These are phyloP conservation scores for Tragelaphus scriptus DNA, from an alignment of 2,113 vertebrate species.

Conservation along the genomic window DNA sequence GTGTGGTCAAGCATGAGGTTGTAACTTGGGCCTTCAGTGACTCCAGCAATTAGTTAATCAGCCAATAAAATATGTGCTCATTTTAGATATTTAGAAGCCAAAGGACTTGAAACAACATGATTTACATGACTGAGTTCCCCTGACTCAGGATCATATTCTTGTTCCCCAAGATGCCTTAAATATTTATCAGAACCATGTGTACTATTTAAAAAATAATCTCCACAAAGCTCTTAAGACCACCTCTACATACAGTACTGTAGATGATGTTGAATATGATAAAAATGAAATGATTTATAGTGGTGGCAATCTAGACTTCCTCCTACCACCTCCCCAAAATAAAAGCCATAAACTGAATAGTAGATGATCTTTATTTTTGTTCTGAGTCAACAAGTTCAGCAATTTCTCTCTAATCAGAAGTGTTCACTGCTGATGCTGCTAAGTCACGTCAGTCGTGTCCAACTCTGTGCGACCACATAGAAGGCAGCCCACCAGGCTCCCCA, in stretches of 20 bases:
- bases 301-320: constrained; percentile 7
- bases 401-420: constrained; percentile 22
- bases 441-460: rapidly evolving
- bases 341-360: constrained; percentile 9
- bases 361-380: constrained; percentile 24
- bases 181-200: constrained; percentile 48
- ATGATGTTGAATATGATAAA: neutral
- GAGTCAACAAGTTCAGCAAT: constrained; percentile 36
- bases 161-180: constrained; percentile 38
- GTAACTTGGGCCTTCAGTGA: neutral
- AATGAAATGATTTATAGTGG: neutral
- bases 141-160: constrained; percentile 1
- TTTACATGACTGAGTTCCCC: constrained; percentile 29
- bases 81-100: constrained; percentile 21
- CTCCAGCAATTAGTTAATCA: constrained; percentile 35
- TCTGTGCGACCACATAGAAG: no score
- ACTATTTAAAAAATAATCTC: constrained; percentile 1
- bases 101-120: constrained; percentile 25
- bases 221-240: constrained; percentile 2
- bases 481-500: no score
- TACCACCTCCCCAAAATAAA: neutral
- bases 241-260: neutral
- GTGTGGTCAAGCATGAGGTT: constrained; percentile 24
- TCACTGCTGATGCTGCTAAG: neutral
- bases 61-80: constrained; percentile 1